phyloP scores from a whole-genome alignment of 2,113 vertebrate species.

The Cairina moschata region DNA sequence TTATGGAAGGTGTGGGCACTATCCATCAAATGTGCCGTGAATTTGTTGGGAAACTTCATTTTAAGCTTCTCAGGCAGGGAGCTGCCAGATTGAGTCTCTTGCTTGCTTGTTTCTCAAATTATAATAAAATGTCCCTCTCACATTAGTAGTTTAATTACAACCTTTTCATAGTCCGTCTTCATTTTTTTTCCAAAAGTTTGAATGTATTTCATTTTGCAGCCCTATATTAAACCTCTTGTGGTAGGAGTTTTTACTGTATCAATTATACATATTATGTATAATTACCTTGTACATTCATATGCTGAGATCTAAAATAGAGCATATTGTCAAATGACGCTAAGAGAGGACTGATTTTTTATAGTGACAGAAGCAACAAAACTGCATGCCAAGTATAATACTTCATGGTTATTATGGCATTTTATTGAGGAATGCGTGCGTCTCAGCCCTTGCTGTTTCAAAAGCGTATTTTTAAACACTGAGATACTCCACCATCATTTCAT shows the following conservation, averaged over 20 bases:
- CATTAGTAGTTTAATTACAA: constrained; percentile 39
- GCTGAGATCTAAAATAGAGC: constrained; percentile 26
- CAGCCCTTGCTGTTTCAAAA: not conserved
- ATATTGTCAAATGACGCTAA: constrained; percentile 19
- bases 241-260: constrained; percentile 37
- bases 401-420: not conserved
- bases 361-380: constrained; percentile 17
- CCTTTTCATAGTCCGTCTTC: not conserved
- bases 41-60: not conserved
- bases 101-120: not conserved
- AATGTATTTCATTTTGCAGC: constrained; percentile 10
- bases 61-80: not conserved
- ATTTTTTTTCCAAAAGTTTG: not conserved
- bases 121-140: not conserved
- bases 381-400: constrained; percentile 6
- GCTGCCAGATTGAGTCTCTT: not conserved
- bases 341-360: constrained; percentile 13
- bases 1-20: not conserved
- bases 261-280: constrained; percentile 61
- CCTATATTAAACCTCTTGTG: constrained; percentile 14
- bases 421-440: not conserved
- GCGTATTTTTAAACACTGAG: not conserved
- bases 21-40: not conserved
- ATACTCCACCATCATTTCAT: not conserved
- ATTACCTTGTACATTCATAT: constrained; percentile 39